These are phyloP conservation scores for Drosophila picticornis DNA, from an alignment of 2,888 invertebrate genomes.

Conservation along the genomic window DNA sequence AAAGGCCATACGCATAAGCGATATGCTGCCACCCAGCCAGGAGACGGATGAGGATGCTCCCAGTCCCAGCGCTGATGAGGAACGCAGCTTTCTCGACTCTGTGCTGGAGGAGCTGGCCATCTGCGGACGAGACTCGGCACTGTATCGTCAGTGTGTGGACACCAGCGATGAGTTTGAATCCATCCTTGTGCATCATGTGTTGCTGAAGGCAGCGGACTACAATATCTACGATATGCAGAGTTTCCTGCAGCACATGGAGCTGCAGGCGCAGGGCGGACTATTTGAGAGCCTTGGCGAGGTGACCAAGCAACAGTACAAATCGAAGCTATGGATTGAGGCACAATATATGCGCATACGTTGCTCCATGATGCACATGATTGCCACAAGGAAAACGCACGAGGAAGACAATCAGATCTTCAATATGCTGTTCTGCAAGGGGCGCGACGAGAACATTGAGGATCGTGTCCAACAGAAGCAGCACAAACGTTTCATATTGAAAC, in stretches of 20 bases:
- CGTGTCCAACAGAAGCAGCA: conserved; percentile 83
- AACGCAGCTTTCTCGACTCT: conserved; percentile 75
- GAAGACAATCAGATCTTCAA: conserved; percentile 83
- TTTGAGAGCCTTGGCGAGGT: conserved; percentile 81
- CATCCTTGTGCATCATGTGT: conserved; percentile 82
- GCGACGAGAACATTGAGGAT: conserved; percentile 80
- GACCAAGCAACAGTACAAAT: conserved; percentile 82
- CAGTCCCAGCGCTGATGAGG: conserved; percentile 68
- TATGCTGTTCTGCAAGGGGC: conserved; percentile 83
- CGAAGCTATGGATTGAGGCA: conserved; percentile 82
- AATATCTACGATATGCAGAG: conserved; percentile 78
- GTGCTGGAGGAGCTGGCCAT: conserved; percentile 82
- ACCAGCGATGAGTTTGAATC: conserved; percentile 83
- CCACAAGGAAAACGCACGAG: conserved; percentile 75
- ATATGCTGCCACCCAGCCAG: conserved; percentile 76
- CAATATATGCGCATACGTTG: conserved; percentile 84
- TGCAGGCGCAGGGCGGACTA: conserved; percentile 78
- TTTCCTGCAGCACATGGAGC: conserved; percentile 83
- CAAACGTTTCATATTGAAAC: conserved; percentile 84
- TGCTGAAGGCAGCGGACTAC: conserved; percentile 80
- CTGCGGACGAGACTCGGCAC: conserved; percentile 79
- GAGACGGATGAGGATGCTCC: conserved; percentile 74
- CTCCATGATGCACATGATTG: conserved; percentile 83
- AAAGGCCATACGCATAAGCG: conserved; percentile 76
- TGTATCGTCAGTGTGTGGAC: conserved; percentile 83